Evolutionary conservation across 2,113 vertebrate species (phyloP), one percentile per base, ranked within the genome.

Genomic region (Thryonomys swinderianus): DNA sequence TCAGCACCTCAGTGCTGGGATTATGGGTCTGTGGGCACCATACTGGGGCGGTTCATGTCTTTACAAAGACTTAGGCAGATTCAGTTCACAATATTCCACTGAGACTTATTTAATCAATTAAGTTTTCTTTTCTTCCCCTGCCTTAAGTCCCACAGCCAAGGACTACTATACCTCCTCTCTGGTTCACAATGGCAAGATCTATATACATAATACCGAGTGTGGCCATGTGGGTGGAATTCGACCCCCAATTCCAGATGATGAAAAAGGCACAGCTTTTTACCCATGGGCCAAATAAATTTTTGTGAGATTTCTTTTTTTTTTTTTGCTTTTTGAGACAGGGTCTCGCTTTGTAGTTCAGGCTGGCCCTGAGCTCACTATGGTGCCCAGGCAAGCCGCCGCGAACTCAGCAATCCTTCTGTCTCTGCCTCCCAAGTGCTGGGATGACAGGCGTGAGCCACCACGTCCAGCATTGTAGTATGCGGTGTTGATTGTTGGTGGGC

Each of bases 41-140:
- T 0, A 8, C 30, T 17, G 10, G 74, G 40, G 32, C 74, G 51
- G 4, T 7, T 79, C 71, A 66, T 4, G 83, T 55, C 66, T 88
- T 94, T 92, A 78, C 61, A 92, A 85, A 91, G 51, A 79, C 21
- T 94, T 30, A 76, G 30, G 74, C 20, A 90, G 86, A 87, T 82
- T 89, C 37, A 67, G 8, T 37, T 93, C 84, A 66, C 17, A 78
- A 73, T 32, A 14, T 51, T 37, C 30, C 2, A 21, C 48, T 0
- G 40, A 3, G 10, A 88, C 40, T 86, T 23, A 93, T n/a, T 92
- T 48, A 85, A 85, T 74, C 5, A 80, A 69, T 92, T 76, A 76
- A 74, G 57, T 71, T 40, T 74, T 73, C n/a, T 13, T 59, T 42
- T 48, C 45, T 48, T 51, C 25, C 21, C 17, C 10, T 78, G 34